These are phyloP conservation scores for Crambe crambe DNA, from an alignment of 37 sponge, comb jelly and placozoan species.

Conservation along the genomic window DNA sequence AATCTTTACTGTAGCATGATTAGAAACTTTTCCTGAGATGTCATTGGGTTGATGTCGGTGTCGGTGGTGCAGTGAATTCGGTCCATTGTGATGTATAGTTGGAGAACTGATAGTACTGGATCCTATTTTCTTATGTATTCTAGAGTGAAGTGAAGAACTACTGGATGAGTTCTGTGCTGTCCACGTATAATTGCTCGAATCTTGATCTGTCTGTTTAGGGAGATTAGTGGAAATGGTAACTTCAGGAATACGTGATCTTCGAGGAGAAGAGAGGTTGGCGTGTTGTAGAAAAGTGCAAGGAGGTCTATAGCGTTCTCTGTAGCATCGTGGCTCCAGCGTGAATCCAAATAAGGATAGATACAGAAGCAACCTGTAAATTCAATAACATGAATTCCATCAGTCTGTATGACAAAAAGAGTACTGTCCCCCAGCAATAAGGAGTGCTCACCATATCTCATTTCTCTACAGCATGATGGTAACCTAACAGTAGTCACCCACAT, in stretches of 20 bases:
- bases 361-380: conserved; percentile 55
- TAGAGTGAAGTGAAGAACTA: neutral
- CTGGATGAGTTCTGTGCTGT: neutral
- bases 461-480: too few relatives aligned
- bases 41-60: neutral
- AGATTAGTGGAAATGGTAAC: neutral
- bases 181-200: neutral
- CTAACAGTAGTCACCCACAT: neutral
- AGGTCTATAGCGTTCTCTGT: conserved; percentile 30
- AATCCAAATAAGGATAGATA: conserved; percentile 87
- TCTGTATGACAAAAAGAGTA: too few relatives aligned
- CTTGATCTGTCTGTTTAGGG: neutral
- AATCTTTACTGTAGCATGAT: neutral
- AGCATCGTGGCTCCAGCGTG: conserved; percentile 60
- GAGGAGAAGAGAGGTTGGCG: conserved; percentile 7
- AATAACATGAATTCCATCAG: neutral
- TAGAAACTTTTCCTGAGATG: neutral
- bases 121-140: neutral
- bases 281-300: conserved; percentile 40
- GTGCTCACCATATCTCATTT: too few relatives aligned
- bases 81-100: neutral
- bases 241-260: neutral
- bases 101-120: neutral
- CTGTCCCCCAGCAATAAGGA: neutral
- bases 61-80: neutral